Percentiles rank a stretch among this genome's conserved stretches.
phyloP scores from a whole-genome alignment of 2,797 vertebrate species.

The Bovichtus diacanthus region DNA sequence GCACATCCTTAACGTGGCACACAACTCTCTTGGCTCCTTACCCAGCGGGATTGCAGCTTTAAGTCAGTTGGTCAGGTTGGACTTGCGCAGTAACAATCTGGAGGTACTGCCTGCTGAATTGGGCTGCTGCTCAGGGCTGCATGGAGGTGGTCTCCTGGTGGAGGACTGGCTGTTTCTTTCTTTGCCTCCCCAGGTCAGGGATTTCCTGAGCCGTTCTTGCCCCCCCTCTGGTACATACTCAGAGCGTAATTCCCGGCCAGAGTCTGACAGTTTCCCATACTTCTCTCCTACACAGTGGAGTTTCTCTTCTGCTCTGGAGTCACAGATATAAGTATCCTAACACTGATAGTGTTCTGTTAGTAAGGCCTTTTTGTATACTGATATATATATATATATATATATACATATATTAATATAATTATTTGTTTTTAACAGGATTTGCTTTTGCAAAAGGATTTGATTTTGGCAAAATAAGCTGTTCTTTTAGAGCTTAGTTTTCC shows the following conservation, averaged over 20 bases:
- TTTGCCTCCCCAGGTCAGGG: conserved; percentile 76
- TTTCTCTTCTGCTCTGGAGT: conserved; percentile 83
- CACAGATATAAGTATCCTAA: conserved; percentile 74
- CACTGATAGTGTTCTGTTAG: not conserved
- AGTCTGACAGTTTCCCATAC: conserved; percentile 78
- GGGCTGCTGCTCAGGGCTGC: conserved; percentile 77
- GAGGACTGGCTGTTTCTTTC: conserved; percentile 83
- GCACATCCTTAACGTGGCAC: conserved; percentile 76
- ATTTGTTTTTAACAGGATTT: conserved; percentile 4
- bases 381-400: conserved; percentile 12
- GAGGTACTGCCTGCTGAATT: conserved; percentile 83
- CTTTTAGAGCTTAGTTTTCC: not conserved
- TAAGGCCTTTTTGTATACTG: not conserved
- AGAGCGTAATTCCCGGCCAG: conserved; percentile 56
- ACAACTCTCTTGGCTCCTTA: conserved; percentile 80
- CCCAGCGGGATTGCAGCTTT: conserved; percentile 71
- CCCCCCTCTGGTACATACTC: conserved; percentile 35
- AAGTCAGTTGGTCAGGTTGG: conserved; percentile 77
- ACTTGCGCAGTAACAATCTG: conserved; percentile 85
- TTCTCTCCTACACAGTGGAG: conserved; percentile 82
- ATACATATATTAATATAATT: too few relatives aligned
- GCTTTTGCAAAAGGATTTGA: not conserved
- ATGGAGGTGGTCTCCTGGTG: conserved; percentile 80
- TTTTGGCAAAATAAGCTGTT: not conserved
- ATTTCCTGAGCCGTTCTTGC: conserved; percentile 64